Evolutionary conservation across 2,113 vertebrate genomes (phyloP).

Genomic region (Ornithorhynchus anatinus): DNA sequence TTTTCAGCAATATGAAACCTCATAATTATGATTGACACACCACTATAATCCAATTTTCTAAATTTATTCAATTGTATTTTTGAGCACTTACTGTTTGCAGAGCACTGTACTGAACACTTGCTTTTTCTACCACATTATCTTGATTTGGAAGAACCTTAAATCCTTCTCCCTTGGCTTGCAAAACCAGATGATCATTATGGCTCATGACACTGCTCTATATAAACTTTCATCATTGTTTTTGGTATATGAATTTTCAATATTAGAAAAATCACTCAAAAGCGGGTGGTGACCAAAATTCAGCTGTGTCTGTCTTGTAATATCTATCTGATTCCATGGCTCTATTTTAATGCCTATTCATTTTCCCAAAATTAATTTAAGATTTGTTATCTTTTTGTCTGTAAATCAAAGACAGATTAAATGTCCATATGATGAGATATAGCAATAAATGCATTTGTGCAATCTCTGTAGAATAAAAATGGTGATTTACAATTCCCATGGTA

Average conservation of each 20-base stretch:
- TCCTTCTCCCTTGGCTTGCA: too few species aligned
- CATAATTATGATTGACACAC: too few species aligned
- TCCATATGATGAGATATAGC: not conserved
- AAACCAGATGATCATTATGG: too few species aligned
- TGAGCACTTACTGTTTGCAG: too few species aligned
- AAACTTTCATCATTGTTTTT: too few species aligned
- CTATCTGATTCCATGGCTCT: not conserved
- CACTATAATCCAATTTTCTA: too few species aligned
- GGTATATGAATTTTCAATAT: slow-evolving; percentile 1
- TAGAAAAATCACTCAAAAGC: not conserved
- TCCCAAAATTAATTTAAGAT: slow-evolving; percentile 1
- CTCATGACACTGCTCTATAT: too few species aligned
- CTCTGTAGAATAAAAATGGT: not conserved
- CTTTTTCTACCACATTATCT: too few species aligned
- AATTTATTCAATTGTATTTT: too few species aligned
- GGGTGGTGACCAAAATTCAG: not conserved
- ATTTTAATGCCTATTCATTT: not conserved
- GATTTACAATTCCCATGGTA: not conserved
- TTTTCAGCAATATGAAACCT: too few species aligned
- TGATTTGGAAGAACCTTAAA: too few species aligned
- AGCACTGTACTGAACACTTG: too few species aligned
- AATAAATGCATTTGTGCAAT: not conserved
- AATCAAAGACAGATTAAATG: slow-evolving; percentile 13
- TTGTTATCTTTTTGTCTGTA: not conserved
- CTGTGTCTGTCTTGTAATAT: slow-evolving; percentile 17